Conservation (phyloP, 2,888 invertebrate species). For the Tortrix viridana region DNA sequence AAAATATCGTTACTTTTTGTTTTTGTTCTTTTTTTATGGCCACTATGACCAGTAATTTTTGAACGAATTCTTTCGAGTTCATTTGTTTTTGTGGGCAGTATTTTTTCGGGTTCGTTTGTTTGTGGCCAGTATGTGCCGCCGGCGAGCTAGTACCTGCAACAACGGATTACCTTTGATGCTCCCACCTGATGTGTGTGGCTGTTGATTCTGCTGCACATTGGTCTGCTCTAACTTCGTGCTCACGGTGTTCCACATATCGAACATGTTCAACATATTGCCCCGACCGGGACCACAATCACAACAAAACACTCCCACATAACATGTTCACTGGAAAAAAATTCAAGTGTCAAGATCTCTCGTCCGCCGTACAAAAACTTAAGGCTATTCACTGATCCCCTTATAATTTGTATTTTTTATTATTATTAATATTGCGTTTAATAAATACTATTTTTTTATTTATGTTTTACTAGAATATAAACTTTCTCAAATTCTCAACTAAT, state of each 20-base stretch:
- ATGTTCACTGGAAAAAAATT: conserved; percentile 56
- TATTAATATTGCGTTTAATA: conserved; percentile 61
- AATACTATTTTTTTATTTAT: conserved; percentile 45
- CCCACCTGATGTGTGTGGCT: conserved; percentile 91
- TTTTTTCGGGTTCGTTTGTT: too few species aligned
- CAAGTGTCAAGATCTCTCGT: conserved; percentile 73
- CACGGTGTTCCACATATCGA: conserved; percentile 93
- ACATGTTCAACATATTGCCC: conserved; percentile 86
- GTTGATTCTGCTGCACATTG: conserved; percentile 86
- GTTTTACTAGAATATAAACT: conserved; percentile 68
- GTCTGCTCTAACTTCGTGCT: conserved; percentile 89
- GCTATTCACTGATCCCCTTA: conserved; percentile 80
- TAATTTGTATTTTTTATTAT: conserved; percentile 65
- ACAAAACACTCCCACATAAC: conserved; percentile 50
- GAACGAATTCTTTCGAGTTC: neutral
- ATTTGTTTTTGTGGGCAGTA: neutral
- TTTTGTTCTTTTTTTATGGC: neutral
- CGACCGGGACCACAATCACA: conserved; percentile 51
- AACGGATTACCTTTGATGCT: conserved; percentile 91
- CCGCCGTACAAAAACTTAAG: conserved; percentile 76
- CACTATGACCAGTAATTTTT: neutral
- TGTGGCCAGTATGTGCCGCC: neutral
- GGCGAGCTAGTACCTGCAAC: conserved; percentile 52
- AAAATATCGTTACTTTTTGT: too few species aligned
- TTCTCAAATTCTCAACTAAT: conserved; percentile 84